Percentiles rank a stretch among this genome's conserved stretches.
These are phyloP conservation scores for Phragmatobia fuliginosa DNA, from an alignment of 2,888 invertebrate genomes.

Conservation along the genomic window DNA sequence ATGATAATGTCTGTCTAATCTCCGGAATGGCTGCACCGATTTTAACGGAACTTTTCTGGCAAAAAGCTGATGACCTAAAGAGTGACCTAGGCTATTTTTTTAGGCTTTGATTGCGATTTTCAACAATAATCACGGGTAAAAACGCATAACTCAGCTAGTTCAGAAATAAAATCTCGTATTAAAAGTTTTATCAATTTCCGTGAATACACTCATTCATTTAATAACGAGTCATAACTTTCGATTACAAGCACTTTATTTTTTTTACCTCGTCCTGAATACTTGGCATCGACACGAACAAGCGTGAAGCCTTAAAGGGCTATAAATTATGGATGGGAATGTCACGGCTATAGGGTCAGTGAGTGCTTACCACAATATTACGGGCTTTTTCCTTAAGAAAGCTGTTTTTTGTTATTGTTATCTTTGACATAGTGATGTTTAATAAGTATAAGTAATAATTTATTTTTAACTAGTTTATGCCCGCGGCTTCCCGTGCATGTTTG, in stretches of 20 bases:
- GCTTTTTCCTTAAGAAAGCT: neutral
- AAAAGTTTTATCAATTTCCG: neutral
- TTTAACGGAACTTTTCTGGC: too few relatives aligned
- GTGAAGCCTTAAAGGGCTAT: constrained; percentile 32
- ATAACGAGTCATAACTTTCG: constrained; percentile 13
- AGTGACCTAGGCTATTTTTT: too few relatives aligned
- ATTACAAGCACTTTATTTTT: constrained; percentile 18
- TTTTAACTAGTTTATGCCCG: too few relatives aligned
- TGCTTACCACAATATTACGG: neutral
- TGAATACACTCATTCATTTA: neutral
- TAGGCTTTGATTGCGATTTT: too few relatives aligned
- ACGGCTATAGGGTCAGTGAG: constrained; percentile 43
- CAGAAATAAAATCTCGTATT: neutral
- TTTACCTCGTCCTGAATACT: constrained; percentile 35
- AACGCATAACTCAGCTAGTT: too few relatives aligned
- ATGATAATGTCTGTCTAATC: too few relatives aligned
- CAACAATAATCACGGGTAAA: too few relatives aligned
- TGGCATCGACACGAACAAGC: constrained; percentile 13
- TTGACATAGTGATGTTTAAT: neutral
- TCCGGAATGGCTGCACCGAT: too few relatives aligned
- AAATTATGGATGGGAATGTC: constrained; percentile 41
- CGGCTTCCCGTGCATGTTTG: too few relatives aligned
- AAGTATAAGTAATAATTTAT: neutral
- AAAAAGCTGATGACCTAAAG: too few relatives aligned
- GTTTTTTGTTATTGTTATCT: neutral